Percentiles rank a stretch among this genome's conserved stretches.
Evolutionary conservation across 2,888 invertebrate genomes (phyloP).

Genomic region (Cosmia pyralina): DNA sequence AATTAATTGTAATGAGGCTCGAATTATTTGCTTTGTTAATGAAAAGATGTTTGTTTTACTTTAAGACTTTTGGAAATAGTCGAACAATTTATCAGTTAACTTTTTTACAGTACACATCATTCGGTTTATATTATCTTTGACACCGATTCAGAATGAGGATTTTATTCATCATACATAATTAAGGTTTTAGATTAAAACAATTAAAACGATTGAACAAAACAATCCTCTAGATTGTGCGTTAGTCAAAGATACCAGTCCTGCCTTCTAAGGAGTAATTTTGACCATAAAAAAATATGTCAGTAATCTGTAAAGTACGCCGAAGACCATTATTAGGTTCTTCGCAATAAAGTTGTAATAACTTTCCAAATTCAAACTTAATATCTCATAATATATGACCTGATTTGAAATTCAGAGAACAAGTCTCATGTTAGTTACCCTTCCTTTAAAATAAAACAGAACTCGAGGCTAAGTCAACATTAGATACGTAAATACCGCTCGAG

Average conservation of each 20-base stretch:
- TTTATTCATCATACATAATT: not conserved
- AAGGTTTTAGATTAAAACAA: not conserved
- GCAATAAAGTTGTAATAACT: not conserved
- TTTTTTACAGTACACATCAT: not conserved
- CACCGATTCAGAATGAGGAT: not conserved
- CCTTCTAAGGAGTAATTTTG: not conserved
- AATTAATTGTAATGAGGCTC: conserved; percentile 54
- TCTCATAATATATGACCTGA: not conserved
- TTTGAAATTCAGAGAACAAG: conserved; percentile 22
- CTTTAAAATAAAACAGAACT: conserved; percentile 25
- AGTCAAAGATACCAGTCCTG: not conserved
- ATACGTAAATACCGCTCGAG: conserved; percentile 20
- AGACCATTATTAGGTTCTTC: not conserved
- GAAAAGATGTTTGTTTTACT: conserved; percentile 36
- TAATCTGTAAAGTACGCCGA: not conserved
- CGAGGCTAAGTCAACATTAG: conserved; percentile 26
- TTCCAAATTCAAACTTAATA: conserved; percentile 21
- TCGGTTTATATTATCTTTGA: not conserved
- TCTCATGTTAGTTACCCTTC: conserved; percentile 26
- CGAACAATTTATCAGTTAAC: not conserved
- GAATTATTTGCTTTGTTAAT: conserved; percentile 42
- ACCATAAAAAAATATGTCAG: not conserved
- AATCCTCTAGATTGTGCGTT: not conserved
- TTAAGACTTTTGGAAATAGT: conserved; percentile 4
- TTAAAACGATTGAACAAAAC: not conserved